Base-by-base conservation (phyloP, 2,113 vertebrate genomes). In the Origma solitaria region DNA sequence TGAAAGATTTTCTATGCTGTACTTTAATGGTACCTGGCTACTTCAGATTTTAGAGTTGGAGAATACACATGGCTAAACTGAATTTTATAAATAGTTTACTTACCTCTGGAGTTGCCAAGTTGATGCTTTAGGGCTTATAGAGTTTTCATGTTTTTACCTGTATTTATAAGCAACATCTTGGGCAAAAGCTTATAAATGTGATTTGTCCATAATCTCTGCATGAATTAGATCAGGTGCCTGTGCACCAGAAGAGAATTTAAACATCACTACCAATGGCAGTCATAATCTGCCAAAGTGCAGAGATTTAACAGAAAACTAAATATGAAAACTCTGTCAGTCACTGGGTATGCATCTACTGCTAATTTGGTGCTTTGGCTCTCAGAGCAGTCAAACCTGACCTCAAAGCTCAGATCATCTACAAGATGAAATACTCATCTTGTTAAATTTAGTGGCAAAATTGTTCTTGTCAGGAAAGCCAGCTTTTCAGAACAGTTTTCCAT, bases 121-220 rank as follows among this genome's bases (percentile, higher is more conserved):
- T 71, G 61, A 64, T 27, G 72, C 87, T 96, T 76, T 68, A 89
- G 25, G 71, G 65, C 61, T 87, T 86, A 68, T 13, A 58, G 84
- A 94, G 60, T 86, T 96, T 92, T 96, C 71, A 44, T 91, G 73
- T 13, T 86, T 97, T 89, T 89, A 69, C 31, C 42, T 83, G 54
- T 87, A 95, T 95, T 97, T 96, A 82, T 86, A 92, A 90, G 31
- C 69, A 88, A 92, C 54, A 62, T 80, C 58, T 82, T 86, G 61
- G 40, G 70, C 22, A 38, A 88, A 95, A 87, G 19, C 58, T 96
- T 94, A 65, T 92, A 96, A 97, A 95, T 64, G 38, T 84, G 72
- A 94, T 97, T 97, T 96, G 66, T 81, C 57, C 86, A 38, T 60
- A 85, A 88, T 51, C 37, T 92, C 37, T 80, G 61, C 45, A 88